Evolutionary conservation across 2,797 vertebrate species (phyloP), one percentile per base, ranked within the genome.

Genomic region (Paramormyrops hopkinsi): DNA sequence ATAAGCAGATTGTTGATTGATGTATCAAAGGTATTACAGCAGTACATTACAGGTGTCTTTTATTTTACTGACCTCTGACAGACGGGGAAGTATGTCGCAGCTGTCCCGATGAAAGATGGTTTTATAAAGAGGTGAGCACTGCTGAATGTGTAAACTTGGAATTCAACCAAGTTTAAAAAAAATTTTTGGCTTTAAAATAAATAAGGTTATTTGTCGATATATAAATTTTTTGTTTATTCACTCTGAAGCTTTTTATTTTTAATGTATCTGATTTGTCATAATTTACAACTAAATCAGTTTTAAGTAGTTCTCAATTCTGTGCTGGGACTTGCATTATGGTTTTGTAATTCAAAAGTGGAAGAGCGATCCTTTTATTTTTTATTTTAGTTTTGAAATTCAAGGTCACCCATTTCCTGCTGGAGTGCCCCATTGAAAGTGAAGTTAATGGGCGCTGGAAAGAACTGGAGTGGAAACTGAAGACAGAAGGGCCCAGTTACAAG

Each of bases 1-100:
- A 87, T 87, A 54, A 56, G 11, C 53, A 54, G 51, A 29, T 87
- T 87, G 85, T 56, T 59, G 85, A 87, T 5, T 87, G 85, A 87
- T 56, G 33, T n/a, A 56, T 41, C 53, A 29, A 19, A 87, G 51
- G 51, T 37, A 53, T 37, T 33, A 56, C 51, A 29, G 9, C 29
- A 14, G 22, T 84, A 50, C 25, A 25, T 53, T 53, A 50, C 82
- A 84, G 9, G 41, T 83, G 19, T 50, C 8, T 85, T 56, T 87
- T 37, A 8, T 84, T 48, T 56, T 87, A 56, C 33, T 87, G 53
- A 56, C 4, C 22, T 85, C 22, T 25, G 83, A 85, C 25, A 33
- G 83, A 85, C 0, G 9, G 50, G 22, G 4, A 53, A 5, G 14
- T 41, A 44, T 79, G 17, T 79, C 6, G 5, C 73, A 79, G 73